Base-by-base conservation (phyloP, 1,140 invertebrate species). In the Harpegnathos saltator region DNA sequence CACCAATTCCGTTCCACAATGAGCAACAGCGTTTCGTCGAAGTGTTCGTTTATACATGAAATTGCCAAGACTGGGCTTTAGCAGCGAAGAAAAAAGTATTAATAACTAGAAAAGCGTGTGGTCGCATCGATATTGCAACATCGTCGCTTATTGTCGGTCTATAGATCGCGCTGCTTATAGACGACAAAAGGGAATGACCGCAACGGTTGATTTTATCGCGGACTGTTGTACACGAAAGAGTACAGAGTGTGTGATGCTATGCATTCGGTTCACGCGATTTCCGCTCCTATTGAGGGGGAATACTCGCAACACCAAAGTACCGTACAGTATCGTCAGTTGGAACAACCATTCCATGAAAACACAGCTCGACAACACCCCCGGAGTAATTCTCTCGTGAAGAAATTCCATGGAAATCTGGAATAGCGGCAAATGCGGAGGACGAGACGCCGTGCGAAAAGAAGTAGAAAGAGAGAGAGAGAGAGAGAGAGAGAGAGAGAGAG, bases 111-210 rank as follows among this genome's bases (percentile, higher is more conserved):
- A 59, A 68, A 22, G 14, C 29, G n/a, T 22, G n/a, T 14, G 38
- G 22, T n/a, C 56, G 14, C 44, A 59, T 65, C 7, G 29, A 71
- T 81, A 85, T 80, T 78, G 44, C 1, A 54, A 26, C 22, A 38
- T n/a, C n/a, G 71, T 44, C 12, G 22, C 24, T 69, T 59, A 72
- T 58, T n/a, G 17, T 26, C 58, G 33, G 24, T 71, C 22, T 66
- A 81, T 81, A 52, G 59, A 84, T 84, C 58, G 72, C 22, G 48
- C 22, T 62, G 50, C 77, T 85, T 68, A 85, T 81, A 75, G 68
- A 58, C 54, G 58, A 52, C 68, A 83, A 38, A 63, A 88, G 88
- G 82, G 88, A 92, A 91, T 90, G 90, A 92, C 90, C 89, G 82
- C 71, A 1, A 44, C 22, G 26, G 66, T 66, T 69, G 88, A 89